These are phyloP conservation scores for Palythoa grandiflora DNA, from an alignment of 92 coral and sea anemone species.

Conservation along the genomic window DNA sequence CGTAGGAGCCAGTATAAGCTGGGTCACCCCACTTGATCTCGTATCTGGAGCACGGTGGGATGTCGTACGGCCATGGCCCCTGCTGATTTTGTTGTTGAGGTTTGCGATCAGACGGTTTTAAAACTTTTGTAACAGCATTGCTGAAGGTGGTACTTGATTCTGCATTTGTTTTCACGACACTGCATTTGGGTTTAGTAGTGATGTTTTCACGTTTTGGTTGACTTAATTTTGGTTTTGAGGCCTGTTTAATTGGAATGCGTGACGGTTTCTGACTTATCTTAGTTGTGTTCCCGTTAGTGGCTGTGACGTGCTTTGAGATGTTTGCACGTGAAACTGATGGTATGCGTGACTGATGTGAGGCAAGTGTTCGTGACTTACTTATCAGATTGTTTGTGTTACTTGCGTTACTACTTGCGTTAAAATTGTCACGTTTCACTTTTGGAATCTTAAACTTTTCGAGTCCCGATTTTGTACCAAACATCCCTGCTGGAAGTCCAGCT, in stretches of 20 bases:
- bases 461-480: background rate
- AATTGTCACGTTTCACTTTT: constrained; percentile 16
- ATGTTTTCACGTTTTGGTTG: constrained; percentile 12
- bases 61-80: constrained; percentile 20
- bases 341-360: constrained; percentile 26
- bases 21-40: constrained; percentile 21
- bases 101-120: constrained; percentile 2
- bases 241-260: constrained; percentile 6
- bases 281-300: constrained; percentile 14
- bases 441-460: constrained; percentile 16
- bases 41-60: constrained; percentile 31
- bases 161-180: constrained; percentile 8
- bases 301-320: constrained; percentile 12
- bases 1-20: constrained; percentile 13
- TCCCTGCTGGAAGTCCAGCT: background rate
- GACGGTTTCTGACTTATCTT: background rate
- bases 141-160: constrained; percentile 17
- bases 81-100: background rate
- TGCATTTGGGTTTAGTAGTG: background rate
- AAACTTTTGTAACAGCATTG: constrained; percentile 5
- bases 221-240: constrained; percentile 10
- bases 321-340: constrained; percentile 16
- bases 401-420: background rate
- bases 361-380: constrained; percentile 12
- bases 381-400: background rate